Percentiles rank a stretch among this genome's conserved stretches.
These are phyloP conservation scores for Brachionichthys hirsutus DNA, from an alignment of 2,113 vertebrate genomes.

Conservation along the genomic window DNA sequence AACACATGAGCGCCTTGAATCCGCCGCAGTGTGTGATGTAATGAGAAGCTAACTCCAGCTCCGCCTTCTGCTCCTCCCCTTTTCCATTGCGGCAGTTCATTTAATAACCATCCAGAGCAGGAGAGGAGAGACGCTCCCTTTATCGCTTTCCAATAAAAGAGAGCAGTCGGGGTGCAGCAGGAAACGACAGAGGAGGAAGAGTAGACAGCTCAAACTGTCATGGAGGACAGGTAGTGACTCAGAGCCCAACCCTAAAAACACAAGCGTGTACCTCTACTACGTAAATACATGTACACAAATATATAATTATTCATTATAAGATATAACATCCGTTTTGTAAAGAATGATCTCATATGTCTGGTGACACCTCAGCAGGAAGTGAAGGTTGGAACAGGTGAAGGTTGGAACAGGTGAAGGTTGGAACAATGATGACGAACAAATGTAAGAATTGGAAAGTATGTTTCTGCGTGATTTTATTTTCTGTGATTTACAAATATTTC, in stretches of 20 bases:
- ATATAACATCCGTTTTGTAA: no score
- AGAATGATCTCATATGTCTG: no score
- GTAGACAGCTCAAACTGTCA: slow-evolving; percentile 64
- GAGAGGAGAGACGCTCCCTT: slow-evolving; percentile 20
- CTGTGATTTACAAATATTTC: no score
- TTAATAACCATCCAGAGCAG: slow-evolving; percentile 46
- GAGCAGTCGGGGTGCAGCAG: slow-evolving; percentile 36
- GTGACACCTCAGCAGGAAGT: no score
- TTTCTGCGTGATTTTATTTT: no score
- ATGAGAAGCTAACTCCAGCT: slow-evolving; percentile 38
- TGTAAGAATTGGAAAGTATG: no score
- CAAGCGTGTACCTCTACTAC: no score
- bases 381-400: no score
- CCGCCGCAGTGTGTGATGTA: slow-evolving; percentile 38
- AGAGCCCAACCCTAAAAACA: slow-evolving; percentile 19
- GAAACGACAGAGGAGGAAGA: slow-evolving; percentile 25
- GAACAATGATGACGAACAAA: no score
- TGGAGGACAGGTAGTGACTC: slow-evolving; percentile 60
- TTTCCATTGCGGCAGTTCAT: slow-evolving; percentile 13
- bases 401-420: no score
- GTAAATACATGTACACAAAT: no score
- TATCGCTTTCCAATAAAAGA: slow-evolving; percentile 51
- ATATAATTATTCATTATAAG: no score
- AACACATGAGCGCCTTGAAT: slow-evolving; percentile 41
- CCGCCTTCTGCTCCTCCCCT: slow-evolving; percentile 7